Evolutionary conservation across 2,113 vertebrate species (phyloP), one percentile per base, ranked within the genome.

Genomic region (Thalassarche chlororhynchos): DNA sequence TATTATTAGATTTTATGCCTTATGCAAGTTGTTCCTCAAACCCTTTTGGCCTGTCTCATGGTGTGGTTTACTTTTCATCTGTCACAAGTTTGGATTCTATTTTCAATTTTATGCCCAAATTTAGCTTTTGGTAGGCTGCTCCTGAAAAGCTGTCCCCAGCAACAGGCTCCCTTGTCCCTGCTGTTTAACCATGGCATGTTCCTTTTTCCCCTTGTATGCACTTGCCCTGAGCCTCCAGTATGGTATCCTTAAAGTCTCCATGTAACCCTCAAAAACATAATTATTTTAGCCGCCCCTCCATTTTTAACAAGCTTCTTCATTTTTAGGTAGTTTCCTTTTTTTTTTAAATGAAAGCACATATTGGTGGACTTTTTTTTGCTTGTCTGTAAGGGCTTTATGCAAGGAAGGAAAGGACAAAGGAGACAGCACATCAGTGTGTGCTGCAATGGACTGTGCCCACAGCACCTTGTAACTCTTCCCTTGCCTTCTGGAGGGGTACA

Each of bases 1-100:
- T 94, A 91, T 96, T 94, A 96, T 76, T 96, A 91, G 82, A 83
- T 93, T 85, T 85, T 64, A 93, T 58, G 80, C 66, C 52, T 92
- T 83, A 87, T 76, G 82, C 75, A 93, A 94, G 62, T 90, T 93
- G 57, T 79, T 83, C 78, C 44, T 95, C 70, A 92, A 87, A 85
- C 52, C 34, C 31, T 86, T 80, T 83, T 76, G 82, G 76, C 70
- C 44, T 82, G 16, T 60, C 71, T 96, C 40, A 80, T 69, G 44
- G 38, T 80, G 58, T 61, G 10, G 24, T 88, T 96, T 88, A 90
- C 58, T 83, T 95, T 92, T 90, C 47, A 92, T 88, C 79, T 92
- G 54, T 80, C 58, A 80, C 21, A 93, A 88, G 36, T 96, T 92
- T 1, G 5, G 83, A 77, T 80, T 88, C 83, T 95, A 32, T 90